Base-by-base conservation (phyloP, 2,888 invertebrate species). In the Agonopterix alstromeriana region DNA sequence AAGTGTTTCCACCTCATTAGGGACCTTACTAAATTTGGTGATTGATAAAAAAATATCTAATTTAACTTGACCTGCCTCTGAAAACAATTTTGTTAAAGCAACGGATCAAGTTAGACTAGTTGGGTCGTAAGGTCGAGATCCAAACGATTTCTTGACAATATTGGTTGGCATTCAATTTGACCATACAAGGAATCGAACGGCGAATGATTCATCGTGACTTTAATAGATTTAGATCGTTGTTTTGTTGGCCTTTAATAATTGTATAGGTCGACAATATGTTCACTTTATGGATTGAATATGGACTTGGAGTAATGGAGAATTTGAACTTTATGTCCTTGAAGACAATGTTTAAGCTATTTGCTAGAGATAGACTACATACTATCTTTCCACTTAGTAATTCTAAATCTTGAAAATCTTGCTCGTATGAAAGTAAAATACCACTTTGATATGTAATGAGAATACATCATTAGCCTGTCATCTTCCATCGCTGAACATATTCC, bases 131-230 rank as follows among this genome's bases (percentile, higher is more conserved):
- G 27, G 27, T 7, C 27, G 27, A 27, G 5, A n/a, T 10, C 38
- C 38, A 10, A 38, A 38, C n/a, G 38, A 10, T 38, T 38, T 38
- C 10, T 38, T 38, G 10, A 38, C 38, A 38, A 38, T 38, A 38
- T 38, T 10, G 10, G 38, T 10, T 10, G 42, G 55, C 56, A 67
- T 70, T 72, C 65, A 69, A 77, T 78, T 77, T 80, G 70, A 63
- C 80, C 80, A 73, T 65, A 79, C 57, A 75, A 61, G 77, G 78
- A 53, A 48, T 57, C 58, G 65, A 55, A 58, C 56, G 51, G 47
- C 48, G 59, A 52, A 66, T 79, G 76, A 77, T 53, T 77, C 78
- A 79, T 70, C 56, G 56, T 51, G 52, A 46, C 65, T 61, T 61
- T 61, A 65, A 62, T 59, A 64, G 66, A 63, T 58, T 54, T 47